phyloP scores from a whole-genome alignment of 2,888 invertebrate species.

The Polydrusus cervinus region DNA sequence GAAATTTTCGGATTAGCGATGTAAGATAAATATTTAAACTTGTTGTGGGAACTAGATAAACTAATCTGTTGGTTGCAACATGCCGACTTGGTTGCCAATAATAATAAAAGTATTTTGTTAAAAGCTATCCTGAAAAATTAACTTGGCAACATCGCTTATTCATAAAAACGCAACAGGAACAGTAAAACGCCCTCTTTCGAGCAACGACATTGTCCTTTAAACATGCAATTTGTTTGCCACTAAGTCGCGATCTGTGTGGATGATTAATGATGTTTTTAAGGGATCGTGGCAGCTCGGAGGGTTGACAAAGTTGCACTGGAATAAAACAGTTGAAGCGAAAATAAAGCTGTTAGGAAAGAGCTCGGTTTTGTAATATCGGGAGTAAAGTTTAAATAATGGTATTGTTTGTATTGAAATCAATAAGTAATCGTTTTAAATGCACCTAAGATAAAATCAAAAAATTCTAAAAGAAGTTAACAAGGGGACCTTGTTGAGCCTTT shows the following conservation, averaged over 20 bases:
- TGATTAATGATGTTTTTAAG: constrained; percentile 51
- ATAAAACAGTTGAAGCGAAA: constrained; percentile 30
- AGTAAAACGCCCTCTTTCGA: constrained; percentile 16
- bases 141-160: background rate
- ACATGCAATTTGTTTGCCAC: constrained; percentile 50
- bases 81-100: no score
- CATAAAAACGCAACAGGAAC: constrained; percentile 41
- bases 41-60: no score
- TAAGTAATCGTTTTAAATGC: no score
- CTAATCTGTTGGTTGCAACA: no score
- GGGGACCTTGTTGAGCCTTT: no score
- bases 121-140: no score
- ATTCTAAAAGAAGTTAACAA: no score
- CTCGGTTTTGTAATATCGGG: background rate
- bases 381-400: background rate
- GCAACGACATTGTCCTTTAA: constrained; percentile 44
- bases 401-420: no score
- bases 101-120: no score
- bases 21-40: no score
- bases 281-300: constrained; percentile 38
- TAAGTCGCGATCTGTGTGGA: constrained; percentile 50
- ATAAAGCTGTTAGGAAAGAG: constrained; percentile 5
- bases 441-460: no score
- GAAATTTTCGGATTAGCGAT: no score
- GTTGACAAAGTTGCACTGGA: constrained; percentile 33